Conservation (phyloP, 1,140 invertebrate genomes). For the Archegozetes longisetosus region DNA sequence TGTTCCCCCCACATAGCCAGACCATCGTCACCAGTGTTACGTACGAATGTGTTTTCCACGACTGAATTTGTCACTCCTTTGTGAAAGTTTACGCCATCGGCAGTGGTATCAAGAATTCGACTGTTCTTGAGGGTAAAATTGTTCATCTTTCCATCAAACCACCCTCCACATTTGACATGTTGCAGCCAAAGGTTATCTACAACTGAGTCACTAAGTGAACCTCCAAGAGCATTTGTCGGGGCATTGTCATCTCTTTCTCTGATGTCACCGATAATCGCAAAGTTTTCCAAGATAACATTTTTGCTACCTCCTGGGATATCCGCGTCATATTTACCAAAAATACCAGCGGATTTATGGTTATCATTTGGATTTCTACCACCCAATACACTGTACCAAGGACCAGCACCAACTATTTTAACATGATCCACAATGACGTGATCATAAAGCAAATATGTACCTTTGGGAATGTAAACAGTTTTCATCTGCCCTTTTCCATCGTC, state of each 20-base stretch:
- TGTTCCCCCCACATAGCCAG: background rate
- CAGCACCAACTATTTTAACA: background rate
- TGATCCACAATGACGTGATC: slow-evolving; percentile 7
- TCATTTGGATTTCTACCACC: slow-evolving; percentile 1
- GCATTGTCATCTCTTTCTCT: slow-evolving; percentile 3
- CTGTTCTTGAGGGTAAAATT: background rate
- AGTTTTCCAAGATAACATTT: background rate
- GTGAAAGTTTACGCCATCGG: slow-evolving; percentile 8
- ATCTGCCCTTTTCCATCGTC: background rate
- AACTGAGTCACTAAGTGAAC: background rate
- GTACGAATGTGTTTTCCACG: no score
- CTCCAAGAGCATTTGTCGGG: background rate
- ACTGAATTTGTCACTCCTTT: no score
- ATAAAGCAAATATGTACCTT: background rate
- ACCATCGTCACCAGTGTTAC: slow-evolving; percentile 7
- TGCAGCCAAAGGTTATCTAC: slow-evolving; percentile 7
- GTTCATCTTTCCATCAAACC: slow-evolving; percentile 6
- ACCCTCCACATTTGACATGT: slow-evolving; percentile 3
- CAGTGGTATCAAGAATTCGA: slow-evolving; percentile 7
- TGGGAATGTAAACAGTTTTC: slow-evolving; percentile 5
- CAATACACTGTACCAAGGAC: background rate
- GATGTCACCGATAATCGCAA: slow-evolving; percentile 7
- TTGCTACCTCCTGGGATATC: background rate
- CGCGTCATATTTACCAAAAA: slow-evolving; percentile 4
- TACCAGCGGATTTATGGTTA: background rate